Conservation (phyloP, 1,140 invertebrate genomes). For the Gonatopus flavifemur region DNA sequence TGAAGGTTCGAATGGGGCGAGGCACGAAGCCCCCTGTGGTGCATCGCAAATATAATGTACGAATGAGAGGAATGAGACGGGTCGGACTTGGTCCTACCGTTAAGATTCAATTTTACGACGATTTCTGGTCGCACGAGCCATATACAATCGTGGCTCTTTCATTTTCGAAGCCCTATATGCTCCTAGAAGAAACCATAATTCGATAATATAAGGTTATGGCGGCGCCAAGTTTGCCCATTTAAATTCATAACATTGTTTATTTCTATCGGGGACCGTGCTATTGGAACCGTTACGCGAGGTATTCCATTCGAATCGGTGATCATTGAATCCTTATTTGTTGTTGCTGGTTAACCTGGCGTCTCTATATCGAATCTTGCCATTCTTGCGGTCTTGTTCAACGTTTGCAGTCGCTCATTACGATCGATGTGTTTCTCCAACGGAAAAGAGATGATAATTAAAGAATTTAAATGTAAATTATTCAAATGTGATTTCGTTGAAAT, state of each 20-base stretch:
- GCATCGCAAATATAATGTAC: constrained; percentile 35
- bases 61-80: constrained; percentile 21
- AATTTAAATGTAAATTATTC: too few species aligned
- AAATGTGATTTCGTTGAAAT: too few species aligned
- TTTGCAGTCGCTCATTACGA: too few species aligned
- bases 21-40: constrained; percentile 27
- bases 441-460: too few species aligned
- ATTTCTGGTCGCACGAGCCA: constrained; percentile 29
- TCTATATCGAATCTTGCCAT: too few species aligned
- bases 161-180: too few species aligned
- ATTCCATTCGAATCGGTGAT: constrained; percentile 33
- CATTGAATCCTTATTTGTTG: too few species aligned
- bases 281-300: constrained; percentile 29
- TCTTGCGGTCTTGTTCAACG: too few species aligned
- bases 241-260: constrained; percentile 47
- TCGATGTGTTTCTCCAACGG: too few species aligned
- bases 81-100: constrained; percentile 37
- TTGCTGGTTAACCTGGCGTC: too few species aligned
- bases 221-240: constrained; percentile 42
- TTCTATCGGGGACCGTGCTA: constrained; percentile 40
- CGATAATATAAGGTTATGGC: constrained; percentile 46
- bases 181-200: constrained; percentile 39
- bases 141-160: constrained; percentile 29
- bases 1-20: constrained; percentile 17
- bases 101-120: constrained; percentile 40